Evolutionary conservation across 2,797 vertebrate genomes (phyloP).

Genomic region (Sebastes goodei): DNA sequence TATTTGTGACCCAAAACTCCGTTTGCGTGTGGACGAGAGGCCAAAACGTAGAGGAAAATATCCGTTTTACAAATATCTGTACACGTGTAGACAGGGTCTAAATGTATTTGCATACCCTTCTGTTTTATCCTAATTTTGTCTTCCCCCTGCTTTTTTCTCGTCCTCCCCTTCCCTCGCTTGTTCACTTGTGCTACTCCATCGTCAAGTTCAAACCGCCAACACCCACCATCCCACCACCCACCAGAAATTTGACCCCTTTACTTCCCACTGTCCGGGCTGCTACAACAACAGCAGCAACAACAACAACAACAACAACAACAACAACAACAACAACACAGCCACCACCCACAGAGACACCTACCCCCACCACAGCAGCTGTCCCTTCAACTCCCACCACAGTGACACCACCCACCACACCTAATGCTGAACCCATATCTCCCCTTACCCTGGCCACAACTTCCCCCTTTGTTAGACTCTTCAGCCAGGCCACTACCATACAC

Average conservation of each 20-base stretch:
- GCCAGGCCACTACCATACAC: conserved; percentile 32
- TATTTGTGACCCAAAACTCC: too few species aligned
- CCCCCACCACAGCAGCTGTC: conserved; percentile 49
- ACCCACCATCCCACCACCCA: conserved; percentile 67
- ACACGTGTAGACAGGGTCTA: too few species aligned
- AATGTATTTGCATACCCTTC: conserved; percentile 30
- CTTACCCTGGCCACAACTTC: conserved; percentile 17
- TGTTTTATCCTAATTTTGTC: conserved; percentile 68
- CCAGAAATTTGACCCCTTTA: conserved; percentile 45
- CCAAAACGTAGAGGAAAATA: too few species aligned
- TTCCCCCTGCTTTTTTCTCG: conserved; percentile 54
- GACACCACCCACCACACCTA: conserved; percentile 34
- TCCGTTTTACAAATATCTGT: too few species aligned
- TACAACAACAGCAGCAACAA: conserved; percentile 42
- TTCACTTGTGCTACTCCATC: conserved; percentile 46
- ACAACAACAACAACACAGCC: conserved; percentile 39
- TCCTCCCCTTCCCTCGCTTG: conserved; percentile 13
- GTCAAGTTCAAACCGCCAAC: conserved; percentile 78
- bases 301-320: conserved; percentile 41
- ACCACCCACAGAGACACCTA: conserved; percentile 57
- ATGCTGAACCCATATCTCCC: conserved; percentile 35
- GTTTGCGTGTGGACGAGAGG: too few species aligned
- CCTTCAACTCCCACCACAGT: conserved; percentile 26
- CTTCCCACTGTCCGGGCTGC: conserved; percentile 45
- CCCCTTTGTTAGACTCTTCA: conserved; percentile 38